phyloP scores from a whole-genome alignment of 2,888 invertebrate species.

The Brachycybe producta region DNA sequence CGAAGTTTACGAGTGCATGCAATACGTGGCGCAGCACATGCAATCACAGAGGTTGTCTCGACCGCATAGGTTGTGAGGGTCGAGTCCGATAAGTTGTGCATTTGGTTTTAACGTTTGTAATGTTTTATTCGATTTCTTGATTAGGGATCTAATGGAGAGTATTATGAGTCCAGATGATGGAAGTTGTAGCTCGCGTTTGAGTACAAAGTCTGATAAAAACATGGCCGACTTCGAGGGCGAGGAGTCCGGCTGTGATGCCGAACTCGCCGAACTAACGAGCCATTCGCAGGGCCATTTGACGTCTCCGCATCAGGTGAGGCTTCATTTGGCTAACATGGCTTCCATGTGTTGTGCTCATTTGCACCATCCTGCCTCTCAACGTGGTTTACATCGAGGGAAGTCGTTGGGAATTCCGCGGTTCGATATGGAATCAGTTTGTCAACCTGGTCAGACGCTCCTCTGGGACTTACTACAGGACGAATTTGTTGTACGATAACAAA shows the following conservation, averaged over 20 bases:
- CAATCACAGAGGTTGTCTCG: slow-evolving; percentile 4
- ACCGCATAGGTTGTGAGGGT: not conserved
- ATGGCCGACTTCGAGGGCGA: slow-evolving; percentile 88
- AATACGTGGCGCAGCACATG: slow-evolving; percentile 14
- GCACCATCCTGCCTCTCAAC: slow-evolving; percentile 10
- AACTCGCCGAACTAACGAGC: slow-evolving; percentile 33
- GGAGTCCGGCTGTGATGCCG: slow-evolving; percentile 77
- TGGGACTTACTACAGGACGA: slow-evolving; percentile 91
- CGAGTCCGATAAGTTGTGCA: not conserved
- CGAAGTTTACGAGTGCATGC: slow-evolving; percentile 14
- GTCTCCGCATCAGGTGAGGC: slow-evolving; percentile 30
- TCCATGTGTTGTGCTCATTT: slow-evolving; percentile 28
- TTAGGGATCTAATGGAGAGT: slow-evolving; percentile 48
- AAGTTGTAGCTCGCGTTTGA: slow-evolving; percentile 85
- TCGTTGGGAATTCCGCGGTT: slow-evolving; percentile 14
- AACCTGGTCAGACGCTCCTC: slow-evolving; percentile 77
- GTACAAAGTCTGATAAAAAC: slow-evolving; percentile 85
- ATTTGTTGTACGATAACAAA: slow-evolving; percentile 50
- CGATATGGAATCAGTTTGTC: slow-evolving; percentile 58
- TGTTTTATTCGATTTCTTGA: slow-evolving; percentile 20
- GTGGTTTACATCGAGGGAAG: not conserved
- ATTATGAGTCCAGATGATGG: slow-evolving; percentile 45
- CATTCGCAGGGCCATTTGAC: slow-evolving; percentile 30
- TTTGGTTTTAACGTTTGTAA: not conserved
- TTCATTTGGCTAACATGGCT: slow-evolving; percentile 33